Conservation (phyloP, 1,140 invertebrate species). For the Calycopis cecrops region DNA sequence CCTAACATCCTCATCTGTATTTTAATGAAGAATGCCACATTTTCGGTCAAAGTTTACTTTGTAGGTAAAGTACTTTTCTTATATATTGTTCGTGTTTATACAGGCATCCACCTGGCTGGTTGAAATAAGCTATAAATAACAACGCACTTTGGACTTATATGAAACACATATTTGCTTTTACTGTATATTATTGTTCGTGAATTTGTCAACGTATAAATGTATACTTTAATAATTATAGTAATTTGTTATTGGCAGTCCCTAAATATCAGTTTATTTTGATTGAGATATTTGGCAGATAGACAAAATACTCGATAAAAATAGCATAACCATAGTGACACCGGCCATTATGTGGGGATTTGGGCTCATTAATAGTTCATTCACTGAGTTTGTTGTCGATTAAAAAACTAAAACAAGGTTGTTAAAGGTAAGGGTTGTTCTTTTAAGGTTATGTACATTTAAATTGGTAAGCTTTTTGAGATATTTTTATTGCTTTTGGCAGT, state of each 20-base stretch:
- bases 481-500: too few relatives aligned
- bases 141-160: too few relatives aligned
- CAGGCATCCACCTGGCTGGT: too few relatives aligned
- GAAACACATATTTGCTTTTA: not conserved
- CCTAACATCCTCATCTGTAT: too few relatives aligned
- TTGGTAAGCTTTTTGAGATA: too few relatives aligned
- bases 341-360: conserved; percentile 23
- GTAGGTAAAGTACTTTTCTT: too few relatives aligned
- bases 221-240: not conserved
- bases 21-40: too few relatives aligned
- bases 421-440: too few relatives aligned
- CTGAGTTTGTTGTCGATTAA: conserved; percentile 27
- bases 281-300: conserved; percentile 31
- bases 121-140: too few relatives aligned
- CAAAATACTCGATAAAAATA: conserved; percentile 32
- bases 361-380: conserved; percentile 34
- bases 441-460: too few relatives aligned
- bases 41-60: too few relatives aligned
- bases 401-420: not conserved
- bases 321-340: conserved; percentile 26
- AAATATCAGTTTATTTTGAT: conserved; percentile 30
- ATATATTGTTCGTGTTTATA: too few relatives aligned
- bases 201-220: not conserved
- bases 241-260: conserved; percentile 13
- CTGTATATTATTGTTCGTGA: conserved; percentile 9